These are phyloP conservation scores for Drosophila anomalata DNA, from an alignment of 2,888 invertebrate species.

Conservation along the genomic window DNA sequence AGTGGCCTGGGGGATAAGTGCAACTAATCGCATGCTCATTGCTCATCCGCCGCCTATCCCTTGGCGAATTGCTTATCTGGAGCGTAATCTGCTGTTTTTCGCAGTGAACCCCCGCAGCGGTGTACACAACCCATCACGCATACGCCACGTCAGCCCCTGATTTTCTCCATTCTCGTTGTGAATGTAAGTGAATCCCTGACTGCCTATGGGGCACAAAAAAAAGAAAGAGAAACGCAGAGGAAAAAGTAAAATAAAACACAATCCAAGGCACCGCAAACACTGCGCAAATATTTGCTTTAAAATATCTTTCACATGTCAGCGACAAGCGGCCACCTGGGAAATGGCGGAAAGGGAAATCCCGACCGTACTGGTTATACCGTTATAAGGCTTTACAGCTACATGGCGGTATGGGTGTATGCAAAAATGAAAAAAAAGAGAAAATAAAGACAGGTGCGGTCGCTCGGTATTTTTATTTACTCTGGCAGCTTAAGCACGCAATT, in stretches of 20 bases:
- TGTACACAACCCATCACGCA: conserved; percentile 40
- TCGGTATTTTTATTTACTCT: conserved; percentile 42
- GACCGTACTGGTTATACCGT: neutral
- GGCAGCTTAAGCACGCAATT: conserved; percentile 55
- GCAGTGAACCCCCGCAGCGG: neutral
- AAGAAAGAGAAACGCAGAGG: neutral
- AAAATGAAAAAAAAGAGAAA: conserved; percentile 13
- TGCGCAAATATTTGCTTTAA: conserved; percentile 61
- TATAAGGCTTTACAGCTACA: neutral
- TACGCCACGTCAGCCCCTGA: conserved; percentile 45
- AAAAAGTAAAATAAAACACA: conserved; percentile 27
- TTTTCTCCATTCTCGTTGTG: conserved; percentile 1
- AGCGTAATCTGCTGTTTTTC: conserved; percentile 30
- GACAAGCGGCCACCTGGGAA: conserved; percentile 52
- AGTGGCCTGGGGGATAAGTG: conserved; percentile 33
- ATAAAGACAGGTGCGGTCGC: conserved; percentile 43
- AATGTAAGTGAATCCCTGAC: conserved; percentile 22
- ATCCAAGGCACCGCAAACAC: conserved; percentile 44
- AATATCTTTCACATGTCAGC: conserved; percentile 56
- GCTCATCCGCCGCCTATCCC: conserved; percentile 40
- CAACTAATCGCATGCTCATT: conserved; percentile 53
- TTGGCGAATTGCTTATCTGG: conserved; percentile 34
- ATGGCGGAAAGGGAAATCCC: conserved; percentile 16
- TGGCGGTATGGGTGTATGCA: neutral
- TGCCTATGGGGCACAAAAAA: conserved; percentile 32